Conservation (phyloP, 2,888 invertebrate species). For the Listrodromus nycthemerus region DNA sequence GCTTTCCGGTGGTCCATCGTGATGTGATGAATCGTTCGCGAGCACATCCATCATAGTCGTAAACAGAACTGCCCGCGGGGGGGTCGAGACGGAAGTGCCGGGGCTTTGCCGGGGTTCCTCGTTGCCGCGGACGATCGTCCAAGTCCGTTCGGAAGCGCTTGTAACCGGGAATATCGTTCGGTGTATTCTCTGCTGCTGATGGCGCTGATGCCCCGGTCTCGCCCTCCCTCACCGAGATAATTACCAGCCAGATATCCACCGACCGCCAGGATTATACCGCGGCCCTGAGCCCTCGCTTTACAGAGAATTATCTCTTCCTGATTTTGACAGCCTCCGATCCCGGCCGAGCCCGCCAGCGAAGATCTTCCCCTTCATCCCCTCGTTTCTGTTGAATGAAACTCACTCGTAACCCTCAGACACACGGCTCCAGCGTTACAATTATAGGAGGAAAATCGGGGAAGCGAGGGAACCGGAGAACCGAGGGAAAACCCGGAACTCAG, state of each 20-base stretch:
- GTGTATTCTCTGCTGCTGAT: slow-evolving; percentile 10
- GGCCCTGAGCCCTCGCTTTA: slow-evolving; percentile 47
- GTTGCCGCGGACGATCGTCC: not conserved
- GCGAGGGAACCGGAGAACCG: not conserved
- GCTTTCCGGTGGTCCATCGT: slow-evolving; percentile 58
- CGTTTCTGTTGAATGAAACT: slow-evolving; percentile 2
- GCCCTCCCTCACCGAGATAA: slow-evolving; percentile 55
- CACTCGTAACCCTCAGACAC: not conserved
- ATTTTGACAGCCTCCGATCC: slow-evolving; percentile 35
- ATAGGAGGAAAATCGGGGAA: slow-evolving; percentile 23
- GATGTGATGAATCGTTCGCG: slow-evolving; percentile 75
- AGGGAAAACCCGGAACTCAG: slow-evolving; percentile 24
- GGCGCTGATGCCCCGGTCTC: slow-evolving; percentile 57
- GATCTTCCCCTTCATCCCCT: not conserved
- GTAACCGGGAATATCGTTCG: slow-evolving; percentile 21
- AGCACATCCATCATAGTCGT: slow-evolving; percentile 78
- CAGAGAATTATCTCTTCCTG: slow-evolving; percentile 48
- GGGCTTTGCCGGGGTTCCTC: slow-evolving; percentile 47
- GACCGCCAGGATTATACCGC: slow-evolving; percentile 73
- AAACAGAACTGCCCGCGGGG: slow-evolving; percentile 67
- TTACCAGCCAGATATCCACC: slow-evolving; percentile 49
- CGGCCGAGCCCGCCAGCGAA: not conserved
- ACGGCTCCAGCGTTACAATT: slow-evolving; percentile 17
- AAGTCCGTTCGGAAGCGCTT: slow-evolving; percentile 1
- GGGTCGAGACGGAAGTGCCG: slow-evolving; percentile 16